A percentile compares a stretch with the other conserved stretches of the same genome.
phyloP scores from a whole-genome alignment of 2,888 invertebrate species.

The Malthinus seriepunctatus region DNA sequence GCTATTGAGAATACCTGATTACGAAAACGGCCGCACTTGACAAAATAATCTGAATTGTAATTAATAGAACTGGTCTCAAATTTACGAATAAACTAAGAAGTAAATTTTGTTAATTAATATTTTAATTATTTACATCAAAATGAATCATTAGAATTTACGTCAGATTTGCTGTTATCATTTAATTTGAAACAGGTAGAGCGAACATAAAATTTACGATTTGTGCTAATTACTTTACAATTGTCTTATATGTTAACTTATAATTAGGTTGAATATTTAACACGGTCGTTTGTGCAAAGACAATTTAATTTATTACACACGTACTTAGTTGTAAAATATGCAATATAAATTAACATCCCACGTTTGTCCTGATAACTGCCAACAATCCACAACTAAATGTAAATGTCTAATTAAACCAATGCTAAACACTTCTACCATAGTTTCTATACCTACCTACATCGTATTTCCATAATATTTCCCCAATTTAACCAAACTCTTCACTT shows the following conservation, averaged over 20 bases:
- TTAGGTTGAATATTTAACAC: conserved; percentile 11
- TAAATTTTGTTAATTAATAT: conserved; percentile 22
- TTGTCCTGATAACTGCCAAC: conserved; percentile 44
- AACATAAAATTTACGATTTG: too few species aligned
- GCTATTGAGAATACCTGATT: conserved; percentile 41
- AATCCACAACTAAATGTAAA: conserved; percentile 42
- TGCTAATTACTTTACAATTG: conserved; percentile 6
- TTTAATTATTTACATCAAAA: neutral
- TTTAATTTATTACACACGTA: conserved; percentile 33
- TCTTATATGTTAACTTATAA: conserved; percentile 9
- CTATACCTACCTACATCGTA: conserved; percentile 4
- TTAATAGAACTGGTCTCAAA: conserved; percentile 24
- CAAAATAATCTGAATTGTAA: conserved; percentile 32
- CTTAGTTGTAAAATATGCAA: conserved; percentile 31
- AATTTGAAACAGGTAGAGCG: too few species aligned
- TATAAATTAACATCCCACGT: conserved; percentile 47
- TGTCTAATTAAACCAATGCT: conserved; percentile 44
- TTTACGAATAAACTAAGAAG: conserved; percentile 20
- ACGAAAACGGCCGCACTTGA: conserved; percentile 29
- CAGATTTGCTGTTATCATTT: too few species aligned
- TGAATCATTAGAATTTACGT: too few species aligned
- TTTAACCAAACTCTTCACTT: conserved; percentile 27
- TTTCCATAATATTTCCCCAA: conserved; percentile 27
- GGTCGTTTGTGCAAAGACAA: conserved; percentile 16
- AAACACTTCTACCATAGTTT: conserved; percentile 27